These are phyloP conservation scores for Aporrectodea caliginosa DNA, from an alignment of 1,140 invertebrate species.

Conservation along the genomic window DNA sequence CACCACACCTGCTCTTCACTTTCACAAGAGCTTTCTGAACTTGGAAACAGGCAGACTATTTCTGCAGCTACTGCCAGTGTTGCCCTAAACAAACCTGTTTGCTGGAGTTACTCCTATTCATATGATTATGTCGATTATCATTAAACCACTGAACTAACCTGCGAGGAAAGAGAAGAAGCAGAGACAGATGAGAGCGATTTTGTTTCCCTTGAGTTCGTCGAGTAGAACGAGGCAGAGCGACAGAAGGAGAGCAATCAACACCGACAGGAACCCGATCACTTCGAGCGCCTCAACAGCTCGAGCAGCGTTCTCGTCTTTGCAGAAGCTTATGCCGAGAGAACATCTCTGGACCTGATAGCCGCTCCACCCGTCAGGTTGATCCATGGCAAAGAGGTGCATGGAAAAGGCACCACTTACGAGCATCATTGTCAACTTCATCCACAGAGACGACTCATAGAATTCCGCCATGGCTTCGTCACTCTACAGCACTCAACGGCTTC, in stretches of 20 bases:
- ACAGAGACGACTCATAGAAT: background rate
- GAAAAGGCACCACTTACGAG: background rate
- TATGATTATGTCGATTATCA: too few relatives aligned
- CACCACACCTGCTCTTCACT: too few relatives aligned
- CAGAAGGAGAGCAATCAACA: conserved; percentile 7
- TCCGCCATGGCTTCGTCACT: conserved; percentile 11
- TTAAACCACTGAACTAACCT: conserved; percentile 14
- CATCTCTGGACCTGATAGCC: too few relatives aligned
- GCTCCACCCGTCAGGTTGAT: background rate
- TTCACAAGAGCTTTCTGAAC: too few relatives aligned
- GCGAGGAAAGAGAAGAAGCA: conserved; percentile 10
- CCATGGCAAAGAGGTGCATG: background rate
- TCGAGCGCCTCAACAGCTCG: background rate
- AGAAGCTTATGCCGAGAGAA: too few relatives aligned
- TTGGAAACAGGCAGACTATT: too few relatives aligned
- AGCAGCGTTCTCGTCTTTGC: background rate
- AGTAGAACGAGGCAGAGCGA: conserved; percentile 7
- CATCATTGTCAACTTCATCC: conserved; percentile 13
- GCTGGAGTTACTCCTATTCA: too few relatives aligned
- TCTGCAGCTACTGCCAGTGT: too few relatives aligned
- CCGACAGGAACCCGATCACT: conserved; percentile 13
- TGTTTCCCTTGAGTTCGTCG: conserved; percentile 15
- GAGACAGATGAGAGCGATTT: conserved; percentile 10
- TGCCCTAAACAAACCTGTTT: too few relatives aligned
- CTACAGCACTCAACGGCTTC: too few relatives aligned